These are phyloP conservation scores for Nycticryphes semicollaris DNA, from an alignment of 2,113 vertebrate species.

Conservation along the genomic window DNA sequence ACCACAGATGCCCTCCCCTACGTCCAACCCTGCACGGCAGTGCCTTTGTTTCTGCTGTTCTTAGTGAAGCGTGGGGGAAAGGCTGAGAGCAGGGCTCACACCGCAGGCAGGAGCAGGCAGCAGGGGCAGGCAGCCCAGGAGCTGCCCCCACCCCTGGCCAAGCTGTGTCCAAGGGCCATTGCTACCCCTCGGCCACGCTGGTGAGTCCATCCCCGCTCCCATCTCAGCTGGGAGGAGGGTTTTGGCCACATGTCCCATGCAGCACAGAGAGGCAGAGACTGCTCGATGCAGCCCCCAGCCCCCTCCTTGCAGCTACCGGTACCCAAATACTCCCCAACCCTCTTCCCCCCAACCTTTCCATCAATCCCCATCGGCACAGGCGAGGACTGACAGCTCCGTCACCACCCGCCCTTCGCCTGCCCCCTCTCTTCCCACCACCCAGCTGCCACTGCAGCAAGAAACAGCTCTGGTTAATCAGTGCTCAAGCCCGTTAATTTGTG, in stretches of 20 bases:
- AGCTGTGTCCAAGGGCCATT: rapidly evolving
- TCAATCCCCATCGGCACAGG: neutral
- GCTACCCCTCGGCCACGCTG: neutral
- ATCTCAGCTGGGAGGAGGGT: neutral
- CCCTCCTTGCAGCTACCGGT: neutral
- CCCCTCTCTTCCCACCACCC: conserved; percentile 64
- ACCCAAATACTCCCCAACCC: neutral
- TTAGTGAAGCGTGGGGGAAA: rapidly evolving
- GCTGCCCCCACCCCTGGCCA: neutral
- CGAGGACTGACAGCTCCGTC: conserved; percentile 40
- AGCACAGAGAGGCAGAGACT: neutral
- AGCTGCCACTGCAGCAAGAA: conserved; percentile 59
- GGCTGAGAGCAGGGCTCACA: rapidly evolving
- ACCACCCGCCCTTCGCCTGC: conserved; percentile 38
- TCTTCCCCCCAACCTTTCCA: neutral
- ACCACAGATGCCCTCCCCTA: neutral
- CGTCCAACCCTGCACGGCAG: neutral
- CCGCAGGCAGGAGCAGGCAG: neutral
- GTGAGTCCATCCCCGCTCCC: rapidly evolving
- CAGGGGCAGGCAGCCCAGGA: neutral
- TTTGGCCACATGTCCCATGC: rapidly evolving
- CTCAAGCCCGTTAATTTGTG: conserved; percentile 3
- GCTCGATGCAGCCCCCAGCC: neutral
- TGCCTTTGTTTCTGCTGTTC: neutral
- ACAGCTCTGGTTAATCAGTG: conserved; percentile 53